phyloP scores from a whole-genome alignment of 2,797 vertebrate genomes.

The Phrynocephalus vlangalii region DNA sequence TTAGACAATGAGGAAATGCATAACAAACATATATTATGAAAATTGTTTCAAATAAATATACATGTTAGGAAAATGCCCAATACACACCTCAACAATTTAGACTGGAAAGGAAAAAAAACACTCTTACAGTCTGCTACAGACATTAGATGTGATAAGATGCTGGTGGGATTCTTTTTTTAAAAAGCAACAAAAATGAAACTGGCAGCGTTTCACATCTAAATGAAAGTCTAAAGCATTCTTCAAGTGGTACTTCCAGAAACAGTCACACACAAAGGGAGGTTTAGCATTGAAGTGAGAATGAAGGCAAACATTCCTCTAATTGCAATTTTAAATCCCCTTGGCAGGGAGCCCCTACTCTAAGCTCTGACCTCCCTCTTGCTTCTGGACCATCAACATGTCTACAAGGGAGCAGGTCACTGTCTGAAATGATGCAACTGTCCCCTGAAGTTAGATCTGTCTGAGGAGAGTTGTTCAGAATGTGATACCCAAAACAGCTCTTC shows the following conservation, averaged over 20 bases:
- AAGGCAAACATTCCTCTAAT: conserved; percentile 42
- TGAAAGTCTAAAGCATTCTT: conserved; percentile 22
- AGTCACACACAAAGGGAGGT: not conserved
- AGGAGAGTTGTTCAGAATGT: conserved; percentile 32
- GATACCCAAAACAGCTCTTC: not conserved
- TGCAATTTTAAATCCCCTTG: conserved; percentile 50
- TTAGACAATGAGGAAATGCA: no score
- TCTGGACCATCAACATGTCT: conserved; percentile 7
- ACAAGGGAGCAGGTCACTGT: not conserved
- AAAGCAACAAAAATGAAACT: no score
- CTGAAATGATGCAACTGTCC: not conserved
- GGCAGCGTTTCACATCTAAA: not conserved
- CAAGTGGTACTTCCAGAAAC: not conserved
- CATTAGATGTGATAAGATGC: not conserved
- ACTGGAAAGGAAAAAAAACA: not conserved
- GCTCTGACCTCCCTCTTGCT: not conserved
- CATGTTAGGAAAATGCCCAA: not conserved
- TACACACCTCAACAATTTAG: not conserved
- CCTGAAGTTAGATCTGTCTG: conserved; percentile 27
- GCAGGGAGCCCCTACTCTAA: conserved; percentile 14
- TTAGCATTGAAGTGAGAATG: conserved; percentile 36
- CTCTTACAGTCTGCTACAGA: not conserved
- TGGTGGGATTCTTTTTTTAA: no score
- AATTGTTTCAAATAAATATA: not conserved
- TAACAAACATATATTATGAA: no score